phyloP scores from a whole-genome alignment of 2,797 vertebrate species.

The Sciurus vulgaris region DNA sequence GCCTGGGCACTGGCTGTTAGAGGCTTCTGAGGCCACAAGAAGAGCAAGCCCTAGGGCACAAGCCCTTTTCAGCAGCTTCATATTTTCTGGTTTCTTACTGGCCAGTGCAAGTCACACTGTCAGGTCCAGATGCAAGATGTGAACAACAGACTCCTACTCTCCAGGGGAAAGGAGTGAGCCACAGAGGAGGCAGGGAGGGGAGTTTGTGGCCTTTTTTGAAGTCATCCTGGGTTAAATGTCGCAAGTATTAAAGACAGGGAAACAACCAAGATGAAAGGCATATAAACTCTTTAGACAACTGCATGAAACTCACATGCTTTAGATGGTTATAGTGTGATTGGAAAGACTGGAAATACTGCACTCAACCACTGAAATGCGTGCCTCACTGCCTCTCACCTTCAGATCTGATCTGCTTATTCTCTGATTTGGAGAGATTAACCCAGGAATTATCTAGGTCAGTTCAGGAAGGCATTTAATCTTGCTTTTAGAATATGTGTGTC shows the following conservation, averaged over 20 bases:
- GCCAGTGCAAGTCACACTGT: background rate
- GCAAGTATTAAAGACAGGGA: background rate
- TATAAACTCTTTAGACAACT: background rate
- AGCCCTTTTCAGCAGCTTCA: background rate
- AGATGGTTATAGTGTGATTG: background rate
- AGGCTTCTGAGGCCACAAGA: background rate
- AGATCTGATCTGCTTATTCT: background rate
- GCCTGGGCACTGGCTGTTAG: background rate
- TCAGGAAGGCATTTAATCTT: background rate
- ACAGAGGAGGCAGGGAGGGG: background rate
- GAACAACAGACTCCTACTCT: background rate
- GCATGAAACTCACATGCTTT: background rate
- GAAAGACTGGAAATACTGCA: background rate
- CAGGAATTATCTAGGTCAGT: background rate
- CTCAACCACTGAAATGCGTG: no score
- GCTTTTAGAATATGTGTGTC: background rate
- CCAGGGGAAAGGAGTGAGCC: background rate
- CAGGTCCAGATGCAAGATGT: background rate
- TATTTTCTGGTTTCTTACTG: background rate
- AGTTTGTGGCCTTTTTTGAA: background rate
- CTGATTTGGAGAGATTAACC: conserved; percentile 11
- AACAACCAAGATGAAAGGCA: background rate
- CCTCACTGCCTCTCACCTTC: background rate
- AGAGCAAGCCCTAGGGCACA: background rate
- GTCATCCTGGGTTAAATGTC: background rate